These are phyloP conservation scores for Diadema setosum DNA, from an alignment of 35 echinoderm and acorn worm species.

Conservation along the genomic window DNA sequence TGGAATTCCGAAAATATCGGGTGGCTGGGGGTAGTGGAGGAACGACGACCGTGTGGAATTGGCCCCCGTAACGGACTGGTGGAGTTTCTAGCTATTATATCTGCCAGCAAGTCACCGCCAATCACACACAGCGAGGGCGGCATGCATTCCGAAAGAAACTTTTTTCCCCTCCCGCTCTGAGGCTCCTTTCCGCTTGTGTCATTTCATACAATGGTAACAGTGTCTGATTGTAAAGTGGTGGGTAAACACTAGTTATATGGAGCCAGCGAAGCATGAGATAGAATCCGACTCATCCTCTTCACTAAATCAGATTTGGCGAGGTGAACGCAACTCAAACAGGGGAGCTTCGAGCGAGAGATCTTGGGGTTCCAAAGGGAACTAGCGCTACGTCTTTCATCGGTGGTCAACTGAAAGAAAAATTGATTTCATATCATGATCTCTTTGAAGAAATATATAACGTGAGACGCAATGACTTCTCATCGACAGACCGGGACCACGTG, in stretches of 20 bases:
- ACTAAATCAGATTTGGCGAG: neutral
- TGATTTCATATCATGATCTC: too few relatives aligned
- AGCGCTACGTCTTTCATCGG: too few relatives aligned
- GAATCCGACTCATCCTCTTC: neutral
- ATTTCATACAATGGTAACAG: constrained; percentile 12
- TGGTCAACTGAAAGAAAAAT: too few relatives aligned
- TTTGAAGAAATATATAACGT: too few relatives aligned
- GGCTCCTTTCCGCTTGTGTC: constrained; percentile 3
- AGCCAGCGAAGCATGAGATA: neutral
- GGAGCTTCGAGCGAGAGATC: too few relatives aligned
- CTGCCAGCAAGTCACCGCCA: neutral
- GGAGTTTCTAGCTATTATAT: neutral
- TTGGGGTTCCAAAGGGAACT: too few relatives aligned
- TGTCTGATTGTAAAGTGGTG: constrained; percentile 28
- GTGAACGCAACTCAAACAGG: neutral
- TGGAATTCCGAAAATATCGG: constrained; percentile 24
- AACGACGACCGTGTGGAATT: constrained; percentile 8
- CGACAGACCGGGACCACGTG: too few relatives aligned
- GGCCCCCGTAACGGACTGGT: neutral
- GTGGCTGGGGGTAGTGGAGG: neutral
- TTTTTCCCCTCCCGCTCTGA: neutral
- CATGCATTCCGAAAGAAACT: neutral
- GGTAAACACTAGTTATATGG: neutral
- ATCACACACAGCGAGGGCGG: neutral
- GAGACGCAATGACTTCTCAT: too few relatives aligned